These are phyloP conservation scores for Pseudeuparius sepicola DNA, from an alignment of 2,888 invertebrate species.

Conservation along the genomic window DNA sequence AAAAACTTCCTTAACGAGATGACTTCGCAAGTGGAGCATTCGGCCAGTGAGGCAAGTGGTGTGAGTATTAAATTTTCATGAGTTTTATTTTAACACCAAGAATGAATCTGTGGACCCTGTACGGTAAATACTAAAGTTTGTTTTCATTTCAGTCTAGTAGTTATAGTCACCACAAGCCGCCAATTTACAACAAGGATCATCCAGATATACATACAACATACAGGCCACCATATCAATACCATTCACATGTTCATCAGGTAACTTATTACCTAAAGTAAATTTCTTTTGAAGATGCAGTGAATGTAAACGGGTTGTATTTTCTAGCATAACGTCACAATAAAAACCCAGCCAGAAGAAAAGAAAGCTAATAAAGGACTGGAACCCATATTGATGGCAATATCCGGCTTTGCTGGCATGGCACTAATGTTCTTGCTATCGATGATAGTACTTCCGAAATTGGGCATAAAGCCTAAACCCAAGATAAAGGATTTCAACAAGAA, in stretches of 20 bases:
- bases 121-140: too few species aligned
- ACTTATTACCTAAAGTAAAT: too few species aligned
- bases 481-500: constrained; percentile 27
- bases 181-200: constrained; percentile 17
- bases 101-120: too few species aligned
- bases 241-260: constrained; percentile 35
- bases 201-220: constrained; percentile 22
- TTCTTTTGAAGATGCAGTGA: too few species aligned
- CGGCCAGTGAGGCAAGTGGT: constrained; percentile 18
- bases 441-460: constrained; percentile 42
- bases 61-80: constrained; percentile 21
- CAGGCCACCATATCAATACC: constrained; percentile 29
- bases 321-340: constrained; percentile 36
- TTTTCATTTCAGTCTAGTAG: too few species aligned
- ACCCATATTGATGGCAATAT: constrained; percentile 47
- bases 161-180: constrained; percentile 15
- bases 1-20: constrained; percentile 41
- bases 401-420: constrained; percentile 48
- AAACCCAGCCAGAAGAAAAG: constrained; percentile 28
- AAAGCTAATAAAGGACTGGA: constrained; percentile 36
- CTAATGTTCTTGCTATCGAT: constrained; percentile 44
- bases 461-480: constrained; percentile 27
- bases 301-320: too few species aligned
- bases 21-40: constrained; percentile 25
- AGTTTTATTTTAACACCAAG: too few species aligned